A percentile compares a stretch with the other conserved stretches of the same genome.
These are phyloP conservation scores for Gavia stellata DNA, from an alignment of 2,113 vertebrate genomes.

Conservation along the genomic window DNA sequence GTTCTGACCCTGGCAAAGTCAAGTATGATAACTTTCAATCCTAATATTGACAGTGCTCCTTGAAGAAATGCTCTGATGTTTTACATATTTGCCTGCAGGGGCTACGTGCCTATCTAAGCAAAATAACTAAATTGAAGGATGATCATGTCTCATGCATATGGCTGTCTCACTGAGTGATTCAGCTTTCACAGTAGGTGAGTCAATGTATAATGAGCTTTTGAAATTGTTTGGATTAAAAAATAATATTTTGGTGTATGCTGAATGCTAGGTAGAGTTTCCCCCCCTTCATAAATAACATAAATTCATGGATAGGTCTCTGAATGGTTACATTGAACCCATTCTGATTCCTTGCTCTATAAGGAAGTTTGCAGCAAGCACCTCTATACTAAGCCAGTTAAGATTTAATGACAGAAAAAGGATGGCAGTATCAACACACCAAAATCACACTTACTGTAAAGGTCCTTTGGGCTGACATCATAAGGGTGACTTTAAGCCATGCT, in stretches of 20 bases:
- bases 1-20: neutral
- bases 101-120: neutral
- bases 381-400: neutral
- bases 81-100: neutral
- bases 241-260: neutral
- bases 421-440: neutral
- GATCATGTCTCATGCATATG: neutral
- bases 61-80: neutral
- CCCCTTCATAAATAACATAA: too few relatives aligned
- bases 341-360: neutral
- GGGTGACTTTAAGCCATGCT: neutral
- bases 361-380: neutral
- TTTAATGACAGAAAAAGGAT: neutral
- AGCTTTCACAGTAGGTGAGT: neutral
- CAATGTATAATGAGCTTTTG: neutral
- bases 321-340: neutral
- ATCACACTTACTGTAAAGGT: neutral
- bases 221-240: neutral
- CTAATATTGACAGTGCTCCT: neutral
- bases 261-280: neutral
- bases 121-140: neutral
- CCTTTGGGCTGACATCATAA: neutral
- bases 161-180: neutral
- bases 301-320: neutral
- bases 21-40: neutral